Percentiles rank a stretch among this genome's conserved stretches.
phyloP scores from a whole-genome alignment of 2,888 invertebrate species.

The Phalera bucephala region DNA sequence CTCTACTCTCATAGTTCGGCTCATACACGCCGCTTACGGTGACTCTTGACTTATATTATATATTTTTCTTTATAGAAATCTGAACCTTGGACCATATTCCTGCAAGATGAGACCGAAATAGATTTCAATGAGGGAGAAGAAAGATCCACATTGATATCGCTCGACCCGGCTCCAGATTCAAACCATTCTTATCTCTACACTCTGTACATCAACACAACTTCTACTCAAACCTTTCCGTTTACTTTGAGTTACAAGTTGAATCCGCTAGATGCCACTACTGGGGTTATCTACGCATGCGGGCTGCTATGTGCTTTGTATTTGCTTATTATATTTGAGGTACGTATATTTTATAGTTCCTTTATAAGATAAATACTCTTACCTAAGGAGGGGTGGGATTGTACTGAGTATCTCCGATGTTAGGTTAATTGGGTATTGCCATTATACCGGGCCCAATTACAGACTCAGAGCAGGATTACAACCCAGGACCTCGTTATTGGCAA shows the following conservation, averaged over 20 bases:
- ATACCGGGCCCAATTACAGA: too few species aligned
- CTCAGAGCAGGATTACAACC: too few species aligned
- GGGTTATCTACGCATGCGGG: slow-evolving; percentile 9
- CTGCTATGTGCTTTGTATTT: slow-evolving; percentile 6
- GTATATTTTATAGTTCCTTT: too few species aligned
- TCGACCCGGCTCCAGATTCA: not conserved
- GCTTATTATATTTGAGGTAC: slow-evolving; percentile 12
- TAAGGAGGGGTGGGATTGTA: too few species aligned
- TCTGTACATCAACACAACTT: slow-evolving; percentile 3
- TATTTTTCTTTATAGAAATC: not conserved
- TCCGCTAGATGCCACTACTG: slow-evolving; percentile 5
- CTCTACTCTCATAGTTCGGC: too few species aligned
- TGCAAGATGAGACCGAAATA: not conserved
- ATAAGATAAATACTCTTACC: too few species aligned
- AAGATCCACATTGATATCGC: not conserved
- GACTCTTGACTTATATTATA: not conserved
- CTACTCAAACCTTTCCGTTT: slow-evolving; percentile 4
- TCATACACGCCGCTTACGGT: too few species aligned
- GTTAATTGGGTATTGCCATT: too few species aligned
- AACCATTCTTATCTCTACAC: not conserved
- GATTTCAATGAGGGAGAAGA: not conserved
- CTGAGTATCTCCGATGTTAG: too few species aligned
- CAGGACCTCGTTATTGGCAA: too few species aligned
- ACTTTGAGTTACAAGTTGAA: slow-evolving; percentile 5
- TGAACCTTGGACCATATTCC: not conserved